phyloP scores from a whole-genome alignment of 2,797 vertebrate species.

The Chiloscyllium punctatum region DNA sequence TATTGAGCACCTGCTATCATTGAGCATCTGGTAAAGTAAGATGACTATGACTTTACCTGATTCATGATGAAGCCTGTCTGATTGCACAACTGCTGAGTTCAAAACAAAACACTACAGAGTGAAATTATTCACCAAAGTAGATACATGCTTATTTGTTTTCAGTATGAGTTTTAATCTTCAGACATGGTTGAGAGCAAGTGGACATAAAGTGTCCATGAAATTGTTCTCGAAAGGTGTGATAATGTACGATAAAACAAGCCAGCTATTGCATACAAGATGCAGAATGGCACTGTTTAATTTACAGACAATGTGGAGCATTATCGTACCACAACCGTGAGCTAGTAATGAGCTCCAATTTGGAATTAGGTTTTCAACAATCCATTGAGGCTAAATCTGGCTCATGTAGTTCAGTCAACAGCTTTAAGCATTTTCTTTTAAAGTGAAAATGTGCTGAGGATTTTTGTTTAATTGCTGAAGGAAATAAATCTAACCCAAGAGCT shows the following conservation, averaged over 20 bases:
- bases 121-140: neutral
- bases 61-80: neutral
- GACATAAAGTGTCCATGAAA: neutral
- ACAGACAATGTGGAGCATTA: neutral
- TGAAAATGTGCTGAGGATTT: neutral
- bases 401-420: neutral
- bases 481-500: neutral
- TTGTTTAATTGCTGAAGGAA: neutral
- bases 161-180: neutral
- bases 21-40: neutral
- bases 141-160: too few species aligned
- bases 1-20: neutral
- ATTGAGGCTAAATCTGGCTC: neutral
- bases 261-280: neutral
- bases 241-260: neutral
- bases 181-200: neutral
- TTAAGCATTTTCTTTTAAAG: neutral
- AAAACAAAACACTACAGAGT: neutral
- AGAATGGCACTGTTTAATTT: neutral
- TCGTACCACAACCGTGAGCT: neutral
- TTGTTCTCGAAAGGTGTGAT: neutral
- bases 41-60: neutral
- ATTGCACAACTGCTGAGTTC: neutral
- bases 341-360: neutral
- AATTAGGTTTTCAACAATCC: too few species aligned